These are phyloP conservation scores for Tenthredo livida DNA, from an alignment of 2,888 invertebrate genomes.

Conservation along the genomic window DNA sequence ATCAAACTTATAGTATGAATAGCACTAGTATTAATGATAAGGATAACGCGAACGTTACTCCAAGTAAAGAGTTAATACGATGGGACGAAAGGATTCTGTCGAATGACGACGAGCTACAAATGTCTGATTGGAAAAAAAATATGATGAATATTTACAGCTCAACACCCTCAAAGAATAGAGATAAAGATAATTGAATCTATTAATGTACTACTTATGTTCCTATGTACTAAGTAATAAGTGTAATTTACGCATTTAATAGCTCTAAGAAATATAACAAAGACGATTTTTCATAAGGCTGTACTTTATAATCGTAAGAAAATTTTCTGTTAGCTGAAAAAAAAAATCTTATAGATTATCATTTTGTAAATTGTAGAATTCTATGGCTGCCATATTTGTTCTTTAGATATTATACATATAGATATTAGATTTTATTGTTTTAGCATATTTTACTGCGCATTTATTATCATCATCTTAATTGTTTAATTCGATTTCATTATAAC, in stretches of 20 bases:
- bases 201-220: background rate
- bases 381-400: slow-evolving; percentile 35
- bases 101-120: slow-evolving; percentile 65
- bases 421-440: background rate
- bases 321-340: background rate
- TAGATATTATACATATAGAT: background rate
- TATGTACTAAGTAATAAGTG: background rate
- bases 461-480: background rate
- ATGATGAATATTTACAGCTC: slow-evolving; percentile 71
- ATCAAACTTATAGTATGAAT: slow-evolving; percentile 73
- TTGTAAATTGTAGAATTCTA: slow-evolving; percentile 18
- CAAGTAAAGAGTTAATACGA: slow-evolving; percentile 62
- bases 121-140: slow-evolving; percentile 71
- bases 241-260: background rate
- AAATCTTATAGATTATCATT: slow-evolving; percentile 2
- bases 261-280: background rate
- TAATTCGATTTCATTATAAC: background rate
- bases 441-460: background rate
- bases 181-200: slow-evolving; percentile 54
- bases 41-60: slow-evolving; percentile 65
- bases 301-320: background rate
- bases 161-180: slow-evolving; percentile 71
- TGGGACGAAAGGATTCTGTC: slow-evolving; percentile 66
- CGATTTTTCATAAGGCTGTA: background rate
- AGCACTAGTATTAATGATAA: slow-evolving; percentile 64